Percentiles rank a stretch among this genome's conserved stretches.
phyloP scores from a whole-genome alignment of 2,797 vertebrate genomes.

The Sebastiscus albofasciatus region DNA sequence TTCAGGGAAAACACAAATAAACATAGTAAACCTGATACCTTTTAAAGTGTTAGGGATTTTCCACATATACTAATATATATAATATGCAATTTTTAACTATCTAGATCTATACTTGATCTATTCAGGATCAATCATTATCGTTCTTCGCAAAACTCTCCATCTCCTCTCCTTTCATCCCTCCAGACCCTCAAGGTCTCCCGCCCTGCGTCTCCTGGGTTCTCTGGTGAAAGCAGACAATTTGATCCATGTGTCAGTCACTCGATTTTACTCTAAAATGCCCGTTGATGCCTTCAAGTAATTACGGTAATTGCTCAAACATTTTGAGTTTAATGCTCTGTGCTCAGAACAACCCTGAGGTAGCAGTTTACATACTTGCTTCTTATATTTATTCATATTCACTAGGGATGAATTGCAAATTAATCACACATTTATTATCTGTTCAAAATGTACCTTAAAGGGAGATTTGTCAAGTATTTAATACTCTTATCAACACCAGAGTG shows the following conservation, averaged over 20 bases:
- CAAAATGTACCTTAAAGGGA: no score
- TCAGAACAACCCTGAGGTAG: slow-evolving; percentile 1
- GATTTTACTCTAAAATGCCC: slow-evolving; percentile 1
- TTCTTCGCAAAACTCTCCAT: background rate
- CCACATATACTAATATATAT: background rate
- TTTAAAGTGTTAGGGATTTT: background rate
- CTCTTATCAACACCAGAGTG: no score
- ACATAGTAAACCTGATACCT: background rate
- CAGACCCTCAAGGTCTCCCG: background rate
- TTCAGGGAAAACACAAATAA: slow-evolving; percentile 13
- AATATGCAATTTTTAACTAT: background rate
- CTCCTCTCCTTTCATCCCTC: background rate
- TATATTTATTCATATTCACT: background rate
- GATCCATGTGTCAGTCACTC: slow-evolving; percentile 32
- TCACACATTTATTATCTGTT: no score
- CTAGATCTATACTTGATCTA: background rate
- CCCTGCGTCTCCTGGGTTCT: background rate
- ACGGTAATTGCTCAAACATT: slow-evolving; percentile 11
- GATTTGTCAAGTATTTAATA: no score
- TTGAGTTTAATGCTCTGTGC: slow-evolving; percentile 8
- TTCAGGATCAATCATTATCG: background rate
- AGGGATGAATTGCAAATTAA: no score
- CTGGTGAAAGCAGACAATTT: slow-evolving; percentile 11
- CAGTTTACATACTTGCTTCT: slow-evolving; percentile 11
- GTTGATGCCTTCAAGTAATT: slow-evolving; percentile 31